Base-by-base conservation (phyloP, 2,797 vertebrate genomes). In the Pseudomugil tenellus region DNA sequence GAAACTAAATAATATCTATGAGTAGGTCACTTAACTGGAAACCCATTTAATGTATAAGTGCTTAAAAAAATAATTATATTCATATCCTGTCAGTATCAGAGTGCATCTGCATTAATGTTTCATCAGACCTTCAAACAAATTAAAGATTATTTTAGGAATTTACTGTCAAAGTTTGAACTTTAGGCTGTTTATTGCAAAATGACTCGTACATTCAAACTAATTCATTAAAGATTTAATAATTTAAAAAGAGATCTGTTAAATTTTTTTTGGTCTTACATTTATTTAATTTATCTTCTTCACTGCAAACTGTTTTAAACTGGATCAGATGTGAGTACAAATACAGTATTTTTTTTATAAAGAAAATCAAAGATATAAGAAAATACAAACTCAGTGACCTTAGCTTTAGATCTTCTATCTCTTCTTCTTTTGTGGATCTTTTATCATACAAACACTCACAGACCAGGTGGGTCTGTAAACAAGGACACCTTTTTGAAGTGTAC, bases 401-500 rank as follows among this genome's bases (percentile, higher is more conserved):
- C 21, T 51, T 49, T 3, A 29, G 19, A 49, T 28, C 2, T 65
- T 56, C 6, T 41, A 2, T 13, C 21, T 23, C 11, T 46, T 43
- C 56, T 12, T 2, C 2, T 4, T 37, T 48, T 63, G 37, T 63
- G 54, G 23, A n/a, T 39, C 49, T 64, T 72, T 59, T 41, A 54
- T 72, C 34, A 25, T 31, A 25, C 59, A 19, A 56, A 7, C 52
- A 70, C 51, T 29, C 53, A 39, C 28, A 53, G 28, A 43, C 3
- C 37, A 56, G 46, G 34, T 9, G 3, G 3, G 14, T 53, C 16
- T 16, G 48, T 49, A 72, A 74, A 62, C 58, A 67, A 25, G 1
- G 21, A 3, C 26, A 26, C 51, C 16, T 8, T n/a, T n/a, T 2
- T 41, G n/a, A 48, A 49, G 4, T 61, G 19, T 43, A 59, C 19